These are phyloP conservation scores for Hypolimnas misippus DNA, from an alignment of 2,888 invertebrate species.

Conservation along the genomic window DNA sequence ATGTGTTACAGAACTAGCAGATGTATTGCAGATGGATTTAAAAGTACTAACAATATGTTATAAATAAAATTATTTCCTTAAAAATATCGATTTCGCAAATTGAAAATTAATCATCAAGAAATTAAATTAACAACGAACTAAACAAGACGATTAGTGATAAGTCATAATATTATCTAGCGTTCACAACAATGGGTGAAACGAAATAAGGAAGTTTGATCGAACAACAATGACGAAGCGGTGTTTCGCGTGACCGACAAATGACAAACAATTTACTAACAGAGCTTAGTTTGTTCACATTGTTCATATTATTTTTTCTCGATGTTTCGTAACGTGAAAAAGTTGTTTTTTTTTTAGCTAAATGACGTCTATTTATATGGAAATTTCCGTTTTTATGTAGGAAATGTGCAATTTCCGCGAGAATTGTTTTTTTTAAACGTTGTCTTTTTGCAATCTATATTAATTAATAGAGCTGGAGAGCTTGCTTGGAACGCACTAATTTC, in stretches of 20 bases:
- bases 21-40: too few relatives aligned
- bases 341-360: not conserved
- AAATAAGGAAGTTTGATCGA: slow-evolving; percentile 44
- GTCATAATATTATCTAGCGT: slow-evolving; percentile 21
- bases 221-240: slow-evolving; percentile 50
- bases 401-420: not conserved
- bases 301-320: slow-evolving; percentile 21
- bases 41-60: too few relatives aligned
- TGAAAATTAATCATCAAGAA: not conserved
- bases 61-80: too few relatives aligned
- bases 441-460: too few relatives aligned
- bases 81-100: too few relatives aligned
- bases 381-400: not conserved
- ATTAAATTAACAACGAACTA: not conserved
- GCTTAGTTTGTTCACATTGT: slow-evolving; percentile 50
- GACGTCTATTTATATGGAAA: not conserved
- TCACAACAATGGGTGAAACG: slow-evolving; percentile 32
- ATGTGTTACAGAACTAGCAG: too few relatives aligned
- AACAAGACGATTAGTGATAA: slow-evolving; percentile 15
- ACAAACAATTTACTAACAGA: slow-evolving; percentile 41
- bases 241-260: slow-evolving; percentile 57
- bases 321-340: slow-evolving; percentile 1
- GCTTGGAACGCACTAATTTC: too few relatives aligned
- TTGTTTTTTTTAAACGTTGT: too few relatives aligned
- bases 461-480: too few relatives aligned